Base-by-base conservation (phyloP, 1,140 invertebrate genomes). In the Drosophila mayri region DNA sequence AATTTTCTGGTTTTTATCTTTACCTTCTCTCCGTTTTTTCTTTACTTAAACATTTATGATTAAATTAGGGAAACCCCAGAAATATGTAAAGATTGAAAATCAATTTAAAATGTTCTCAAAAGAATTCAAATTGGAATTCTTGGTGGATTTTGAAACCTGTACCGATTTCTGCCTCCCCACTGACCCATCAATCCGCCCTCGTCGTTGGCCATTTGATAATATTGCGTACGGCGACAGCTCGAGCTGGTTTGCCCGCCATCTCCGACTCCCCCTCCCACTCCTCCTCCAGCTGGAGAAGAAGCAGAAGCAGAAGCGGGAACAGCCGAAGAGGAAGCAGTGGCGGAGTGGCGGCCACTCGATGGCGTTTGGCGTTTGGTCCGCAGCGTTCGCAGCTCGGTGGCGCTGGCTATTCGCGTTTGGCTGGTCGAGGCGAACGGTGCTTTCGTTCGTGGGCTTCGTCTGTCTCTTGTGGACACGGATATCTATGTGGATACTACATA, bases 391-490 rank as follows among this genome's bases (percentile, higher is more conserved):
- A 16, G 55, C 16, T 44, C 74, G 32, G 46, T 47, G 74, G 81
- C 57, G 44, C 38, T 70, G 47, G 81, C 84, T 88, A 88, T 88
- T 88, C 84, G 84, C 81, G 81, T 90, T 90, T 88, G 73, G 81
- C 62, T 58, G 71, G 64, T 88, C 85, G 85, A 90, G 74, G 85
- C 77, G 85, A 90, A 88, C 84, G 85, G 84, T 88, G 84, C 85
- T 88, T 90, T 88, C 66, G 49, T 79, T 63, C 61, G 79, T 63
- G 52, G 49, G 30, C 40, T 28, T 22, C 20, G 22, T 47, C 30
- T 47, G 22, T 4, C 28, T 55, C 22, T 61, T 61, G 9, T 65
- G 20, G 12, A 30, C 46, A 61, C 28, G 32, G 11, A 65, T n/a
- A 11, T 25, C 22, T 30, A 41, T 41, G 8, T 10, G 35, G 18